Evolutionary conservation across 2,113 vertebrate species (phyloP), one percentile per base, ranked within the genome.

Genomic region (Corydoras sp.): DNA sequence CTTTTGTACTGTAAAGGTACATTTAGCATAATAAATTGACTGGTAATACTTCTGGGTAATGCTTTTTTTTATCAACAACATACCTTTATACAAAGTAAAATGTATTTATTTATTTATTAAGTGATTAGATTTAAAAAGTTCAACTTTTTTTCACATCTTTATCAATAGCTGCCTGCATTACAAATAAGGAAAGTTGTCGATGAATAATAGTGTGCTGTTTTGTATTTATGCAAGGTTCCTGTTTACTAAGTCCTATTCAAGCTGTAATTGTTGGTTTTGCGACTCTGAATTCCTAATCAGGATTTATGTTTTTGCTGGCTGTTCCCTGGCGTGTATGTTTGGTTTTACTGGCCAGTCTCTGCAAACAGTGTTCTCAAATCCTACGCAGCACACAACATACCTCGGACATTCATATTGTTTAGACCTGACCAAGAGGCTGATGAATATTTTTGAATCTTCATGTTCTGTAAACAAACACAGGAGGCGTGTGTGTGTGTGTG

Each of bases 221-320:
- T 81, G 65, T 71, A 75, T 81, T 76, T 71, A 76, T 76, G 77
- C 73, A 75, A 73, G 68, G 55, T 62, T 12, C 55, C 75, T 81
- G 81, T 84, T 84, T 84, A 77, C 75, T 79, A 30, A 18, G 66
- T 68, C 72, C 79, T 76, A 75, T 81, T 84, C 62, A 58, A 76
- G 76, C 74, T 78, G 76, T 82, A 79, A 82, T 79, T 84, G 83
- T 81, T 81, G 78, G 69, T 84, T 84, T 84, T 84, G 63, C 69
- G 68, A 76, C 80, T 79, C 78, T 15, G 80, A 79, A 84, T 81
- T 80, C 78, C 76, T 81, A 81, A 82, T 81, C 63, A 65, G 80
- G 83, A 79, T 81, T 84, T 82, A 73, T 49, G 56, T 75, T 74
- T 79, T 80, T 71, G 65, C 71, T 56, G 65, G 69, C 77, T 67